These are phyloP conservation scores for Tachuris rubrigastra DNA, from an alignment of 2,113 vertebrate species.

Conservation along the genomic window DNA sequence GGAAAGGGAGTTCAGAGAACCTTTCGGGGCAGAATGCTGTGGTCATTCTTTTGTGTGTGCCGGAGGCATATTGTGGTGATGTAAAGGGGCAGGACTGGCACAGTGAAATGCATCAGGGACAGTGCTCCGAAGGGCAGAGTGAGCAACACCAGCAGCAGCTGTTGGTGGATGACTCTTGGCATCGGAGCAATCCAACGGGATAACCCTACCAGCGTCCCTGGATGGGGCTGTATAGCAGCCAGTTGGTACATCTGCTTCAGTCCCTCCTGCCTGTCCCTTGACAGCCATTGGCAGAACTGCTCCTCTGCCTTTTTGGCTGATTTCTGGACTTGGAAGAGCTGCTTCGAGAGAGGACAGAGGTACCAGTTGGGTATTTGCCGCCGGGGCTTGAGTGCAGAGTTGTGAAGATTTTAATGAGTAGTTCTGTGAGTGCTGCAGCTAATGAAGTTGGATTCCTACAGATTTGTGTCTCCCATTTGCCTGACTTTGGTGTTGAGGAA, in stretches of 20 bases:
- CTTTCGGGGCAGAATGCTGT: background rate
- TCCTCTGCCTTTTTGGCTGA: background rate
- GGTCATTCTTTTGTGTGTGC: background rate
- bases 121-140: background rate
- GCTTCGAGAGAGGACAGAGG: background rate
- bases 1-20: background rate
- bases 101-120: background rate
- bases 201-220: background rate
- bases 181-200: background rate
- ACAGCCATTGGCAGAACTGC: background rate
- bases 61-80: background rate
- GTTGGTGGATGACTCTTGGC: background rate
- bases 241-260: background rate
- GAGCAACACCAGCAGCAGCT: background rate
- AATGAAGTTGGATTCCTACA: background rate
- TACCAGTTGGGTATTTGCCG: background rate
- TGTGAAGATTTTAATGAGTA: background rate
- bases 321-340: fast-evolving
- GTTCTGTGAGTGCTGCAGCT: background rate
- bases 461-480: background rate
- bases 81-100: background rate
- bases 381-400: background rate
- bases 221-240: background rate
- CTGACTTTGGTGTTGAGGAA: background rate
- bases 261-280: background rate